Percentiles rank a stretch among this genome's conserved stretches.
These are phyloP conservation scores for Meleagris gallopavo DNA, from an alignment of 2,113 vertebrate species.

Conservation along the genomic window DNA sequence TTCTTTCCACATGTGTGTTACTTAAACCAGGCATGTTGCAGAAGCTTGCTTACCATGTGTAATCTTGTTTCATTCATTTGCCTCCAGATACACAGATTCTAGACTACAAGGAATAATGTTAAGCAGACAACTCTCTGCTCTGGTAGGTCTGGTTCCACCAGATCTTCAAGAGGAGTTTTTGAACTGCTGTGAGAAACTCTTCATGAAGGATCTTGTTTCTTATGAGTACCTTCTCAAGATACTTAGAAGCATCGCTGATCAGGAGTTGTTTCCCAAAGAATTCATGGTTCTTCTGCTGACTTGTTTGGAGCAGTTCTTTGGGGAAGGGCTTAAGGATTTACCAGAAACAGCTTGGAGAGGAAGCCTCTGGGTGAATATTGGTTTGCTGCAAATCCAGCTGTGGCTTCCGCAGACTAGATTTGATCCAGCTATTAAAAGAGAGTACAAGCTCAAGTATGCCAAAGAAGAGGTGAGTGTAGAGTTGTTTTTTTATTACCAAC, in stretches of 20 bases:
- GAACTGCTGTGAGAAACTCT: conserved; percentile 84
- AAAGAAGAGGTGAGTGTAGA: conserved; percentile 88
- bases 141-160: conserved; percentile 86
- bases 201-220: conserved; percentile 75
- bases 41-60: neutral
- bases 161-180: conserved; percentile 83
- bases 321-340: conserved; percentile 75
- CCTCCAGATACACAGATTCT: conserved; percentile 82
- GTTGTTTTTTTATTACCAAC: neutral
- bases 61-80: neutral
- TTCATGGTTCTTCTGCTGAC: conserved; percentile 83
- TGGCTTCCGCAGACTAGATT: conserved; percentile 94
- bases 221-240: conserved; percentile 85
- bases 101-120: conserved; percentile 87
- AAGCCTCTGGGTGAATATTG: conserved; percentile 93
- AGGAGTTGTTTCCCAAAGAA: conserved; percentile 84
- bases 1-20: accelerated
- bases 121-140: conserved; percentile 83
- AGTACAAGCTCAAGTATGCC: conserved; percentile 91
- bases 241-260: conserved; percentile 80
- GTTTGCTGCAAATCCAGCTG: conserved; percentile 90
- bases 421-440: conserved; percentile 92
- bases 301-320: conserved; percentile 87
- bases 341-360: conserved; percentile 81
- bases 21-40: neutral